Evolutionary conservation across 2,797 vertebrate species (phyloP).

Genomic region (Furcifer pardalis): DNA sequence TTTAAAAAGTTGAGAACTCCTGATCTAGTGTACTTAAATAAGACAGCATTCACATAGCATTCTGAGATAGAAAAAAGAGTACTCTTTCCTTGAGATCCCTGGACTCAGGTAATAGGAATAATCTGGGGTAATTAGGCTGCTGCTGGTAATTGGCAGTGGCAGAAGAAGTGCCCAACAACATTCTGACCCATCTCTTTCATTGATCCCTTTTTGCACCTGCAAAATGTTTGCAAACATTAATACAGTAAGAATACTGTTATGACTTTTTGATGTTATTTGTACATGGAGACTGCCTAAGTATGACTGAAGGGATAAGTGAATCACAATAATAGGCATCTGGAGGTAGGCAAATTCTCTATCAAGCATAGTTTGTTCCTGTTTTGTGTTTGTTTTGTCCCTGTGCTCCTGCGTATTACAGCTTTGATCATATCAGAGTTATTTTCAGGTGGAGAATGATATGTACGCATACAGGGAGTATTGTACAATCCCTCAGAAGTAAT

Average conservation of each 20-base stretch:
- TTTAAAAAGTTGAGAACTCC: too few relatives aligned
- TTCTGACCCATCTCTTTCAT: not conserved
- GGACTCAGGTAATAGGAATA: too few relatives aligned
- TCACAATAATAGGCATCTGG: not conserved
- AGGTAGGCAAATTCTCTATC: not conserved
- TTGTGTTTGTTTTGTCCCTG: rapidly evolving
- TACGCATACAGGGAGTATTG: not conserved
- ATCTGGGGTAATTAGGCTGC: not conserved
- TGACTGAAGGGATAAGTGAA: not conserved
- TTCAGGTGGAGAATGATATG: not conserved
- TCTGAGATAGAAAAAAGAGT: not conserved
- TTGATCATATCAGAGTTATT: not conserved
- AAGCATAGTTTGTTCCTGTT: not conserved
- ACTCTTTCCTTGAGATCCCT: not conserved
- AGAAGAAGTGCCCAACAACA: not conserved
- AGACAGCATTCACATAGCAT: not conserved
- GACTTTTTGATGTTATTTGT: not conserved
- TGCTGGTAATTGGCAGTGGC: not conserved
- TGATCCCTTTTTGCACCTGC: not conserved
- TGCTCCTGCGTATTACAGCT: not conserved
- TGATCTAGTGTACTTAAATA: not conserved
- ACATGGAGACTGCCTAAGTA: not conserved
- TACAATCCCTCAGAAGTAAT: not conserved
- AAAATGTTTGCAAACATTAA: not conserved
- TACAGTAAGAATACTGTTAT: not conserved